Percentiles rank a stretch among this genome's conserved stretches.
Evolutionary conservation across 2,113 vertebrate genomes (phyloP).

Genomic region (Aspidoscelis tigris): DNA sequence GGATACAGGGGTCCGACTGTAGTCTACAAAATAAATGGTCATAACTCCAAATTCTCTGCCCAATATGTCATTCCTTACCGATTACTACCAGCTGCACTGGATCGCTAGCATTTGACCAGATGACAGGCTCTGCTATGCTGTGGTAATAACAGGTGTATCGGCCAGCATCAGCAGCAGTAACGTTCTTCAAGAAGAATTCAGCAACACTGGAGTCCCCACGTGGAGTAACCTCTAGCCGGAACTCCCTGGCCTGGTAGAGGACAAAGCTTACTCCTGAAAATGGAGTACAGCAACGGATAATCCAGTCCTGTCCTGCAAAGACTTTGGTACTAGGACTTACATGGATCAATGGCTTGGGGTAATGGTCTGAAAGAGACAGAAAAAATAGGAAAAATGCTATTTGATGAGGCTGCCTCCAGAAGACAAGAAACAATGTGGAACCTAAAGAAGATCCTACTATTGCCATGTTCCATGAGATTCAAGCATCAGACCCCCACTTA

Average conservation of each 20-base stretch:
- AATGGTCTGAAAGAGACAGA: not conserved
- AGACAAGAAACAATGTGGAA: too few species aligned
- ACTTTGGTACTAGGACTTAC: conserved; percentile 12
- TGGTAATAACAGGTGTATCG: conserved; percentile 41
- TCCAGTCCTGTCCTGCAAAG: conserved; percentile 14
- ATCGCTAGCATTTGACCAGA: conserved; percentile 37
- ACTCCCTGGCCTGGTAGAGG: conserved; percentile 37
- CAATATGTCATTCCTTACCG: conserved; percentile 17
- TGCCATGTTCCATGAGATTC: too few species aligned
- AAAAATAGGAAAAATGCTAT: too few species aligned
- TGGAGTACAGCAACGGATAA: conserved; percentile 14
- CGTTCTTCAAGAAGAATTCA: conserved; percentile 21
- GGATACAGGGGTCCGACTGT: too few species aligned
- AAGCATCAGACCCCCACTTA: too few species aligned
- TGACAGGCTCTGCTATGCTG: conserved; percentile 18
- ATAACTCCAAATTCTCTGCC: not conserved
- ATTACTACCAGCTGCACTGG: not conserved
- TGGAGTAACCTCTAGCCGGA: conserved; percentile 10
- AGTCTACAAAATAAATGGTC: not conserved
- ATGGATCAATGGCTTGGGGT: not conserved
- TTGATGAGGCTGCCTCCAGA: too few species aligned
- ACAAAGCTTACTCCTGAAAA: conserved; percentile 13
- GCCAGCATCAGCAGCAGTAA: not conserved
- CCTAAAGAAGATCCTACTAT: too few species aligned
- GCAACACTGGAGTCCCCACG: conserved; percentile 5